Conservation (phyloP, 1,140 invertebrate genomes). For the Scylla paramamosain region DNA sequence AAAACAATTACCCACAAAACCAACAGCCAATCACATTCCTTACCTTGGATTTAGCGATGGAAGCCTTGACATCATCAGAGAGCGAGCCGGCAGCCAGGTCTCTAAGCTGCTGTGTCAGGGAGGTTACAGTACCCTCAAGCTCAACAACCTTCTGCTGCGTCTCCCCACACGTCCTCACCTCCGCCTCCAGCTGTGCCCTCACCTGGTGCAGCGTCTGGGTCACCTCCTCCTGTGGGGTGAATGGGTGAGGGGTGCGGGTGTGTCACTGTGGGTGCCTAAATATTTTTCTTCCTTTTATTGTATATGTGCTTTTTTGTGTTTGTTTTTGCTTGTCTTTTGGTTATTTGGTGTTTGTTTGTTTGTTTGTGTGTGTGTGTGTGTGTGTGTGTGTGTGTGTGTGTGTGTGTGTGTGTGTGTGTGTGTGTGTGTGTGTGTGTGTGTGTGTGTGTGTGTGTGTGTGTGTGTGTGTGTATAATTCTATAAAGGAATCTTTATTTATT, state of each 20-base stretch:
- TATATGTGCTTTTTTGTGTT: too few relatives aligned
- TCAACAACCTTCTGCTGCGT: conserved; percentile 89
- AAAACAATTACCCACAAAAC: background rate
- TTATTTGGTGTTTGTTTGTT: background rate
- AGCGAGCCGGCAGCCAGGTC: conserved; percentile 77
- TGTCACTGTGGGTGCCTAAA: background rate
- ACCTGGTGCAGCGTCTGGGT: conserved; percentile 90
- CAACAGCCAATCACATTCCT: background rate
- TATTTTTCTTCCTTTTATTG: too few relatives aligned
- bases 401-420: too few relatives aligned
- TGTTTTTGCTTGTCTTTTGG: background rate
- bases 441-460: too few relatives aligned
- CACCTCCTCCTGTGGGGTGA: conserved; percentile 87
- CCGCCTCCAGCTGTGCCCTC: conserved; percentile 94
- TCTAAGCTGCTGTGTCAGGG: conserved; percentile 69
- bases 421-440: too few relatives aligned
- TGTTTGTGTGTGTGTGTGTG: too few relatives aligned
- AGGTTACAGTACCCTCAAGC: conserved; percentile 82
- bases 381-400: too few relatives aligned
- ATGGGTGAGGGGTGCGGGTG: too few relatives aligned
- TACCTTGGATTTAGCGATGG: conserved; percentile 79
- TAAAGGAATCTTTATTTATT: too few relatives aligned
- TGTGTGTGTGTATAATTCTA: too few relatives aligned
- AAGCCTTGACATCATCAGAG: conserved; percentile 79
- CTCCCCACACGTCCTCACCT: conserved; percentile 92